Evolutionary conservation across 1,140 invertebrate species (phyloP).

Genomic region (Maniola jurtina): DNA sequence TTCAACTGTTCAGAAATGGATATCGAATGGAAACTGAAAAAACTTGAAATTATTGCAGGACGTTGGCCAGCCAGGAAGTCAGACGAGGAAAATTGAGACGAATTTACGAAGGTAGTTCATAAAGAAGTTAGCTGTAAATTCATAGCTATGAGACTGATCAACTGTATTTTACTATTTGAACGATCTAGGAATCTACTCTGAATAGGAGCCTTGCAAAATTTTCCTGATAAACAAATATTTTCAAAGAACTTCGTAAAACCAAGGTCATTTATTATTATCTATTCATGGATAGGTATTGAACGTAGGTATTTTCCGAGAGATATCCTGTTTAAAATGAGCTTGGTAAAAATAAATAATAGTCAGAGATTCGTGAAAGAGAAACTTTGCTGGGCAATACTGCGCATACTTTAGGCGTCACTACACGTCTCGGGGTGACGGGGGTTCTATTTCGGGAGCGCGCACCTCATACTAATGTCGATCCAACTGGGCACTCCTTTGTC

Average conservation of each 20-base stretch:
- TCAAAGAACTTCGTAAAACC: slow-evolving; percentile 24
- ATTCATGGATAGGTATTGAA: slow-evolving; percentile 25
- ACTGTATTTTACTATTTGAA: too few species aligned
- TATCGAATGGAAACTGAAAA: too few species aligned
- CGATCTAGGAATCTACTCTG: too few species aligned
- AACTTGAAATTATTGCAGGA: too few species aligned
- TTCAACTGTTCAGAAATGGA: too few species aligned
- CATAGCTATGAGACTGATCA: too few species aligned
- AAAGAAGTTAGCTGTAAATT: too few species aligned
- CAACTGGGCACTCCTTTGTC: slow-evolving; percentile 68
- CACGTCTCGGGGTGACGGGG: slow-evolving; percentile 67
- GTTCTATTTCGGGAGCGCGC: slow-evolving; percentile 67
- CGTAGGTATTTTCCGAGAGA: slow-evolving; percentile 28
- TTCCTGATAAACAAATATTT: slow-evolving; percentile 14
- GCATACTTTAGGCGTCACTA: slow-evolving; percentile 49
- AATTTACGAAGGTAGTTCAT: too few species aligned
- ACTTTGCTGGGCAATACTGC: slow-evolving; percentile 48
- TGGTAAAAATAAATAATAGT: slow-evolving; percentile 67
- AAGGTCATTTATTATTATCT: too few species aligned
- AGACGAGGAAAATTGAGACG: too few species aligned
- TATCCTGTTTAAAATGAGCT: slow-evolving; percentile 50
- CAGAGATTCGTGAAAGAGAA: slow-evolving; percentile 50
- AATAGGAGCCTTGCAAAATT: background rate
- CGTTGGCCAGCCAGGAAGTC: too few species aligned
- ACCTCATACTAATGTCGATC: slow-evolving; percentile 53